Evolutionary conservation across 2,113 vertebrate species (phyloP).

Genomic region (Rhinolophus ferrumequinum): DNA sequence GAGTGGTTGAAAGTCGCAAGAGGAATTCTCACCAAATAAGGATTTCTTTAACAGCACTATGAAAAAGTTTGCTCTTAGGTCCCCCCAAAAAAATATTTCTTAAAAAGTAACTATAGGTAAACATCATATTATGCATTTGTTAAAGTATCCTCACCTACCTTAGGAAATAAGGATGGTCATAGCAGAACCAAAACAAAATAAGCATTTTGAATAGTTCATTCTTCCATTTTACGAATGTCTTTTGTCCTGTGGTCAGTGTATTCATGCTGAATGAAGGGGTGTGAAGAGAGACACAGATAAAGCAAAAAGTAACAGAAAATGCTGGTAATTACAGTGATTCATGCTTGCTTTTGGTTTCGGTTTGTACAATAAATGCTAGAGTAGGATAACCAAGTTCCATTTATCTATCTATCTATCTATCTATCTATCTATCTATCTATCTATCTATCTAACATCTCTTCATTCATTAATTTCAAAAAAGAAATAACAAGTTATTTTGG

Average conservation of each 20-base stretch:
- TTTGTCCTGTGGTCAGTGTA: rapidly evolving
- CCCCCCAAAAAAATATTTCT: not conserved
- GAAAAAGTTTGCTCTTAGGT: not conserved
- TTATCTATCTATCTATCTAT: not conserved
- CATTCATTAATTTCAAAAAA: not conserved
- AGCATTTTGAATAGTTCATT: not conserved
- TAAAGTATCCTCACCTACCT: not conserved
- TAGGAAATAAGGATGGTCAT: not conserved
- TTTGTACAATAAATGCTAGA: not conserved
- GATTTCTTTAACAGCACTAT: not conserved
- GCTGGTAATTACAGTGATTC: not conserved
- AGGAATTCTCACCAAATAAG: not conserved
- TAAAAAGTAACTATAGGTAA: not conserved
- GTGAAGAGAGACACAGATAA: not conserved
- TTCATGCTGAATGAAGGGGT: not conserved
- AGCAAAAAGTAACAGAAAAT: not conserved
- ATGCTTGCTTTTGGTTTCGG: not conserved
- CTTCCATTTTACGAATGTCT: not conserved
- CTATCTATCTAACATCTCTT: not conserved
- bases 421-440: not conserved
- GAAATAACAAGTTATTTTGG: not conserved
- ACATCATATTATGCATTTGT: not conserved
- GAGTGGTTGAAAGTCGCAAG: constrained; percentile 6
- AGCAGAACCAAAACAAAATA: not conserved
- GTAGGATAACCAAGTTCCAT: not conserved